Base-by-base conservation (phyloP, 2,113 vertebrate species). In the Arothron firmamentum region DNA sequence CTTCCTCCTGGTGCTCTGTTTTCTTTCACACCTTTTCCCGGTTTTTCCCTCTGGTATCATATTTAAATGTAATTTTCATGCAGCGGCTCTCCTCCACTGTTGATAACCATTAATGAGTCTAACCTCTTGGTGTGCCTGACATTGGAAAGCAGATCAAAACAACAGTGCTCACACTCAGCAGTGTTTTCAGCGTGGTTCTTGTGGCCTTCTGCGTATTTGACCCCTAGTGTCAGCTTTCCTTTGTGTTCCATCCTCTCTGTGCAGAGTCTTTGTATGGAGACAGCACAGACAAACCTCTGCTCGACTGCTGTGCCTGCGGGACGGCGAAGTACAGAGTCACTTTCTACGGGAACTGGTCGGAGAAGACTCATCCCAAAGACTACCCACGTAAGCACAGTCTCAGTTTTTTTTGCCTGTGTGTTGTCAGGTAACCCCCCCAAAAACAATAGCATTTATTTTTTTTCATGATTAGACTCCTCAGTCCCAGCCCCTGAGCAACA, bases 271-370 rank as follows among this genome's bases (percentile, higher is more conserved):
- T 88, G 34, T 87, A 83, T 9, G 92, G 95, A 6, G 91, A 90
- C 2, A 73, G 82, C 38, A 97, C 94, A 3, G 94, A 97, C 23
- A 96, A 88, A 75, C 91, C 93, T 0, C 90, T 93, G 76, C 69
- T 94, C 16, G 92, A 97, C 47, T 99, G 97, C 45, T 99, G 96
- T 41, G 95, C 97, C 70, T 99, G 97, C 74, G 97, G 96, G 62
- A 98, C 95, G 4, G 97, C 97, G 70, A 98, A 98, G 82, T 99
- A 99, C 87, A 93, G 97, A 72, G 87, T 99, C 71, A 98, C 96
- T 0, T 99, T 98, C 83, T 95, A 92, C 60, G 96, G 96, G 19
- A 99, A 99, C 66, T 99, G 97, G 97, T 98, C 96, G 1, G 96
- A 98, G 88, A 96, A 98, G 85, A 91, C 90, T 13, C 96, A 98